Evolutionary conservation across 1,140 invertebrate genomes (phyloP), one percentile per base, ranked within the genome.

Genomic region (Caenorhabditis tropicalis): DNA sequence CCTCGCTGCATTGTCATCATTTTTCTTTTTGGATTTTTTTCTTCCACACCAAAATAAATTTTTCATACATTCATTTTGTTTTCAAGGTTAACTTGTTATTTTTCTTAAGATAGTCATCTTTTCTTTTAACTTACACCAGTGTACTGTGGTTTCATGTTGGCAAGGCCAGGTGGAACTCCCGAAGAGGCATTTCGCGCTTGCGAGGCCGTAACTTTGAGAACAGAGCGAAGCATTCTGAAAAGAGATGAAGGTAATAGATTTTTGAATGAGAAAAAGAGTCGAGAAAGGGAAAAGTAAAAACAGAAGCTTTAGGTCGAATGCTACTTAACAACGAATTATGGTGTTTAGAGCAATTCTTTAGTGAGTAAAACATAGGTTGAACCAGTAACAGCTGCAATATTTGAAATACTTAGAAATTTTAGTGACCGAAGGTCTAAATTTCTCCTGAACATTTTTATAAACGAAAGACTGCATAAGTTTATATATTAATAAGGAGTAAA

Each of bases 101-200:
- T 16, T n/a, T n/a, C n/a, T n/a, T 16, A 51, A 51, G 49, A 51
- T 51, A 19, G 27, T 24, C 29, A 56, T 29, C 24, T 19, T 31
- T 33, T 65, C 36, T 65, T 65, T 65, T 15, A 46, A 74, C 65
- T 74, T 74, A 74, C 65, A 21, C 65, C 65, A 43, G 65, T 74
- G 10, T 74, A 74, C 29, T 74, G 65, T 74, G 65, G 65, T 24
- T 74, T 74, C 36, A 74, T 74, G 65, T 74, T 74, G 36, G 65
- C 27, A n/a, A 74, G n/a, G 2, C 65, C 65, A 12, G 65, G 65
- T 46, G 65, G 65, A 12, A 74, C 65, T 27, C 36, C 48, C 48
- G 48, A 51, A 19, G 65, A 74, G 65, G 65, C 65, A 31, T 46
- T 39, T 4, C 65, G 65, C 3, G 65, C 65, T 21, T 74, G 65